These are phyloP conservation scores for Pristis pectinata DNA, from an alignment of 2,797 vertebrate species.

Conservation along the genomic window DNA sequence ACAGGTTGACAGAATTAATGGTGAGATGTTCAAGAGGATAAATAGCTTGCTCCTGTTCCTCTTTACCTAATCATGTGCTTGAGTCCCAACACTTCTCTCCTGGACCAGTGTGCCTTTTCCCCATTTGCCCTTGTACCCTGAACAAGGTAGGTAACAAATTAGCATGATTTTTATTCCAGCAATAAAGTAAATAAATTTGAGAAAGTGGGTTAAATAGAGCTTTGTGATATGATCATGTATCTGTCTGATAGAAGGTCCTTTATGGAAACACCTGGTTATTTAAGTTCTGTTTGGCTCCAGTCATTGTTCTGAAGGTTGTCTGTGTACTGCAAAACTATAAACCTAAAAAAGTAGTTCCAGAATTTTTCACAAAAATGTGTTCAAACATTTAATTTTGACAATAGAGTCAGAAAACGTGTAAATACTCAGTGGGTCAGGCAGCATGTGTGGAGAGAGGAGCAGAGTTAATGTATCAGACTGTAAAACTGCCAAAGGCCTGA, in stretches of 20 bases:
- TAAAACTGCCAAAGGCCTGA: too few relatives aligned
- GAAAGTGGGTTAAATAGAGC: background rate
- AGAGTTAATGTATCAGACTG: too few relatives aligned
- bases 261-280: background rate
- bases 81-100: background rate
- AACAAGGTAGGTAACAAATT: background rate
- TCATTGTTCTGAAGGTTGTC: too few relatives aligned
- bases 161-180: background rate
- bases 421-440: too few relatives aligned
- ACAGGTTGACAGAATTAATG: background rate
- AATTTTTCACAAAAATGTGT: too few relatives aligned
- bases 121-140: background rate
- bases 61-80: background rate
- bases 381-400: too few relatives aligned
- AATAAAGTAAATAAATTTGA: background rate
- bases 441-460: too few relatives aligned
- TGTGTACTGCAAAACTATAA: too few relatives aligned
- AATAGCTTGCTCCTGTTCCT: background rate
- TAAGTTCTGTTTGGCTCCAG: too few relatives aligned
- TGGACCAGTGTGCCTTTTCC: background rate
- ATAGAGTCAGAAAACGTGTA: too few relatives aligned
- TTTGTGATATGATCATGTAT: background rate
- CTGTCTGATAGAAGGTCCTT: background rate
- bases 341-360: too few relatives aligned
- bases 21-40: background rate